Conservation (phyloP, 2,888 invertebrate genomes). For the Epirrhoe tristata region DNA sequence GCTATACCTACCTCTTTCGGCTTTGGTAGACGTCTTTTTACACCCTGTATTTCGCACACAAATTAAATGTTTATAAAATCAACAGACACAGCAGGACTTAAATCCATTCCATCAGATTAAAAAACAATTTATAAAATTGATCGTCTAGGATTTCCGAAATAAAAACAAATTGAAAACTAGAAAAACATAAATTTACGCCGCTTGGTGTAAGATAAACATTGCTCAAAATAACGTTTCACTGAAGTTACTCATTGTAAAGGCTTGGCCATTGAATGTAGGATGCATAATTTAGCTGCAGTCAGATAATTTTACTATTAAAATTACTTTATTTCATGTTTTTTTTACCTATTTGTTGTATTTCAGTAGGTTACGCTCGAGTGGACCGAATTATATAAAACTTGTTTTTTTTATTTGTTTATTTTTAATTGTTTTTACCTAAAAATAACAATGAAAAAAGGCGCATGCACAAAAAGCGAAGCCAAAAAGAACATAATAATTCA, state of each 20-base stretch:
- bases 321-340: too few species aligned
- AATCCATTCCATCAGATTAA: constrained; percentile 26
- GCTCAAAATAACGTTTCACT: constrained; percentile 69
- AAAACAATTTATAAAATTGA: constrained; percentile 59
- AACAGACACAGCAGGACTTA: constrained; percentile 17
- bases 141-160: constrained; percentile 71
- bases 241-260: constrained; percentile 39
- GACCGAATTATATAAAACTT: too few species aligned
- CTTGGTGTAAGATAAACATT: constrained; percentile 71
- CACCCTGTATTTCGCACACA: not conserved
- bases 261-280: constrained; percentile 1
- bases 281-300: not conserved
- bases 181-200: constrained; percentile 67
- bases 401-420: too few species aligned
- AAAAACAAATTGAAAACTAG: constrained; percentile 72
- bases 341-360: too few species aligned
- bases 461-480: too few species aligned
- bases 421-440: too few species aligned
- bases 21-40: too few species aligned
- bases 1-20: too few species aligned
- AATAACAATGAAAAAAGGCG: too few species aligned
- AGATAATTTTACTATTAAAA: not conserved
- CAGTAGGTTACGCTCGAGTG: too few species aligned
- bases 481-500: too few species aligned
- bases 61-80: constrained; percentile 26